Base-by-base conservation (phyloP, 2,113 vertebrate species). In the Petrocephalus zakoni region DNA sequence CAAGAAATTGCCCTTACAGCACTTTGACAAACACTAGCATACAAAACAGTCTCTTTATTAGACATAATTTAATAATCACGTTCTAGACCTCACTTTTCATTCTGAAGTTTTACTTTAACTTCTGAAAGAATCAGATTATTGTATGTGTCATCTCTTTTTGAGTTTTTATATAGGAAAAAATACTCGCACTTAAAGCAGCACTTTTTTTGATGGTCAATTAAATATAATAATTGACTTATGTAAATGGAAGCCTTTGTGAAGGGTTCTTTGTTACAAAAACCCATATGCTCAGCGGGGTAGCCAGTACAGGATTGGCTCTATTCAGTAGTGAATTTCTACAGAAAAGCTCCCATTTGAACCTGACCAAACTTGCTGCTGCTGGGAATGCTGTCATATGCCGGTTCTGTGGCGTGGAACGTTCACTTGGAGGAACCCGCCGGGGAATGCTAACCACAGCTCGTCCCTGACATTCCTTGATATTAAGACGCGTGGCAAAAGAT, bases 191-290 rank as follows among this genome's bases (percentile, higher is more conserved):
- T 47, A 49, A 49, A n/a, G 46, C n/a, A 49, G 22, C 17, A 47
- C 21, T n/a, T 55, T 49, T 52, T 53, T 46, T 85, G 22, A 55
- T 85, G n/a, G 47, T 55, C 47, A 85, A 83, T 83, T 83, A 49
- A 85, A 85, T 53, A 85, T 52, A 85, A 29, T 85, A 85, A 52
- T 90, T 93, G 92, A 75, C 68, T 75, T 92, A 92, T 90, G 86
- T 78, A 90, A 93, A 83, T 83, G 81, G 81, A 29, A 55, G 22
- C 47, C 42, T 21, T 83, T 49, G 37, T 47, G 21, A 22, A n/a
- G 4, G n/a, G 81, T 49, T 83, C 81, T 49, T 47, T 37, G 81
- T 42, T 78, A 19, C 29, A 15, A 13, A 49, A 83, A 83, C 3
- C 81, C 19, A 83, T 6, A 49, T 47, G 46, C 46, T 22, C 46